phyloP scores from a whole-genome alignment of 2,888 invertebrate genomes.

The Eupithecia centaureata region DNA sequence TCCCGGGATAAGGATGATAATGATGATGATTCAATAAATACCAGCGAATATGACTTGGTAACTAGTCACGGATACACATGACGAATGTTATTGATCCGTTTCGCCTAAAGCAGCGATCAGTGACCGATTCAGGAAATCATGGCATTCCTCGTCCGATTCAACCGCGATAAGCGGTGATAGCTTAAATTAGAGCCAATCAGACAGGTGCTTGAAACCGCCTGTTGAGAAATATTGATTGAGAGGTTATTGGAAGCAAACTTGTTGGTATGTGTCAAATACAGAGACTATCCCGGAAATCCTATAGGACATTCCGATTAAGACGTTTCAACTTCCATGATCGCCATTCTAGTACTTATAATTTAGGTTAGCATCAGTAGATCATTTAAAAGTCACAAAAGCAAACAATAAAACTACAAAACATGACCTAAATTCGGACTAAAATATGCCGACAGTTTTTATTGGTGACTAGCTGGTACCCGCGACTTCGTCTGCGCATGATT shows the following conservation, averaged over 20 bases:
- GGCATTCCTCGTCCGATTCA: conserved; percentile 68
- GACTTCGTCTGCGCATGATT: no score
- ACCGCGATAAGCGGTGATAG: conserved; percentile 31
- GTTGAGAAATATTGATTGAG: conserved; percentile 40
- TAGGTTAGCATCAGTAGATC: not conserved
- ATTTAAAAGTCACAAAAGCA: not conserved
- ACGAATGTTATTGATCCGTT: conserved; percentile 17
- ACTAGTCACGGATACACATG: conserved; percentile 13
- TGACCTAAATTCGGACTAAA: not conserved
- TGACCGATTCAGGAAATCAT: conserved; percentile 65
- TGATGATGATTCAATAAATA: not conserved
- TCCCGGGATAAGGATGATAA: no score
- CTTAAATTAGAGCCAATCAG: conserved; percentile 36
- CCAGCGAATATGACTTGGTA: not conserved
- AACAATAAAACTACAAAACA: not conserved
- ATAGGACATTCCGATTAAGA: conserved; percentile 1
- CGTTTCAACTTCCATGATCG: not conserved
- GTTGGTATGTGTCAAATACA: conserved; percentile 19
- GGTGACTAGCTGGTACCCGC: no score
- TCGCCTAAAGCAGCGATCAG: conserved; percentile 22
- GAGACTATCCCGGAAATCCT: not conserved
- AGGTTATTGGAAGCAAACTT: conserved; percentile 48
- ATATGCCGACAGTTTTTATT: conserved; percentile 2
- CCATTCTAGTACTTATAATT: not conserved
- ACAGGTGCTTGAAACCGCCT: conserved; percentile 43